phyloP scores from a whole-genome alignment of 2,113 vertebrate genomes.

The Grammatotria lemairii region DNA sequence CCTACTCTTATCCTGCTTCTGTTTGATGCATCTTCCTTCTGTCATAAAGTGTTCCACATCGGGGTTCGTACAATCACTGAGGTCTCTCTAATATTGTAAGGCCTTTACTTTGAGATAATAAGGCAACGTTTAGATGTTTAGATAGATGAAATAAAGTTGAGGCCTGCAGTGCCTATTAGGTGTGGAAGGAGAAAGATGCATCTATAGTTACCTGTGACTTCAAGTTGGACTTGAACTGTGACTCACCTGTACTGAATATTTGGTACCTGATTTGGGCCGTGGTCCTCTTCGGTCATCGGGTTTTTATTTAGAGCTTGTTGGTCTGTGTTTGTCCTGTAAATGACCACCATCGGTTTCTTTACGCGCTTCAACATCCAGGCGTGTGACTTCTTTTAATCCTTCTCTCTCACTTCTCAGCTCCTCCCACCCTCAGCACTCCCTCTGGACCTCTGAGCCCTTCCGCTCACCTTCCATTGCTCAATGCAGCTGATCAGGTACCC shows the following conservation, averaged over 20 bases:
- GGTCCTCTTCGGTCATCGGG: not conserved
- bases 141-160: not conserved
- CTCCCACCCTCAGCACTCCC: not conserved
- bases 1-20: not conserved
- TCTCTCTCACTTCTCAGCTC: not conserved
- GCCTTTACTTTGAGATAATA: not conserved
- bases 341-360: not conserved
- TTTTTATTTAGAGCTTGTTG: not conserved
- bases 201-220: fast-evolving
- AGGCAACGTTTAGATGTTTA: not conserved
- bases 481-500: not conserved
- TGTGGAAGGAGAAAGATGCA: not conserved
- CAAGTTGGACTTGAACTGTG: not conserved
- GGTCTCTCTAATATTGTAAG: not conserved
- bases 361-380: not conserved
- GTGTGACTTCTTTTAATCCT: not conserved
- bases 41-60: not conserved
- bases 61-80: fast-evolving
- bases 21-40: not conserved
- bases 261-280: not conserved
- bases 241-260: not conserved
- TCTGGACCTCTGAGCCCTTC: not conserved
- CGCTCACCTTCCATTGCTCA: not conserved
- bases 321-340: not conserved
- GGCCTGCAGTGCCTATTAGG: not conserved